A percentile compares a stretch with the other conserved stretches of the same genome.
phyloP scores from a whole-genome alignment of 1,140 invertebrate genomes.

The Spodoptera litura region DNA sequence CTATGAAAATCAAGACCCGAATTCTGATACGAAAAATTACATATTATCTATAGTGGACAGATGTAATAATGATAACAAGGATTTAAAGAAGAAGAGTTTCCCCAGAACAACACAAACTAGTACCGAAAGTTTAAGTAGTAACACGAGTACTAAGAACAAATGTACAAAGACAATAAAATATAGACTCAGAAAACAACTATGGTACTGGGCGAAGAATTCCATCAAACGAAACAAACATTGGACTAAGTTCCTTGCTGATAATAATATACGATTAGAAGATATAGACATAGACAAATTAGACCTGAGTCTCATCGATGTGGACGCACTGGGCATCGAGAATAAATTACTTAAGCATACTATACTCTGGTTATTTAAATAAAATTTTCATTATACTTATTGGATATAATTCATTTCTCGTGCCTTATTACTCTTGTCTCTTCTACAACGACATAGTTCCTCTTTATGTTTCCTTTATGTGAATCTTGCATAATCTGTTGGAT shows the following conservation, averaged over 20 bases:
- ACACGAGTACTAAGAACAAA: neutral
- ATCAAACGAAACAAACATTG: constrained; percentile 43
- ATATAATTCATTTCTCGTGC: neutral
- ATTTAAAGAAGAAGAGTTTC: neutral
- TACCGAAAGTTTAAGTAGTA: neutral
- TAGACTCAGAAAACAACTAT: constrained; percentile 40
- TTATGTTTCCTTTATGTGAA: neutral
- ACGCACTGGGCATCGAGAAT: constrained; percentile 53
- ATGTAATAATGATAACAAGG: constrained; percentile 31
- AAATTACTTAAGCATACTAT: constrained; percentile 50
- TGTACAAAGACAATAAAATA: constrained; percentile 24
- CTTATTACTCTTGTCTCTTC: too few relatives aligned
- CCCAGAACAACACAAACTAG: neutral
- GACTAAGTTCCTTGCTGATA: constrained; percentile 44
- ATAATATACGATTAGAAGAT: constrained; percentile 53
- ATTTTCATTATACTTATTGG: neutral
- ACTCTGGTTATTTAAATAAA: constrained; percentile 53
- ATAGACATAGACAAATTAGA: constrained; percentile 54
- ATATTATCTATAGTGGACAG: constrained; percentile 27
- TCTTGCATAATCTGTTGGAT: neutral
- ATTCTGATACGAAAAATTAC: constrained; percentile 19
- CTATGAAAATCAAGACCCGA: neutral
- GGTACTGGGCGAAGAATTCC: constrained; percentile 43
- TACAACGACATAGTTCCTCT: neutral
- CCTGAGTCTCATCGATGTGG: constrained; percentile 52